Conservation (phyloP, 2,888 invertebrate genomes). For the Phrixothrix hirtus region DNA sequence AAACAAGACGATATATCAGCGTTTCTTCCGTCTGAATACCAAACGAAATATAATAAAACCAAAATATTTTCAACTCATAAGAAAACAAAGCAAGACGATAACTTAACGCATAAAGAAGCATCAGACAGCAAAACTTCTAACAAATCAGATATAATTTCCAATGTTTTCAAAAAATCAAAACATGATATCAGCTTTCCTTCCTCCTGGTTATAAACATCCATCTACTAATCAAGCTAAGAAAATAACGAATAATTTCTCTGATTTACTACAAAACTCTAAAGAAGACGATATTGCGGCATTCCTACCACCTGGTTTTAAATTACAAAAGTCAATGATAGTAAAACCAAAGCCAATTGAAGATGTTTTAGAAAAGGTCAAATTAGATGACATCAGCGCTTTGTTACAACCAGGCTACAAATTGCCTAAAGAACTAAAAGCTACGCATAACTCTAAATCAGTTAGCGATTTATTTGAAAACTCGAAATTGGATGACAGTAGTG, state of each 20-base stretch:
- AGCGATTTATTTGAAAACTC: slow-evolving; percentile 57
- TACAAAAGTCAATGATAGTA: slow-evolving; percentile 26
- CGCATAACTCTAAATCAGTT: slow-evolving; percentile 51
- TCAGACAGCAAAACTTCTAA: slow-evolving; percentile 36
- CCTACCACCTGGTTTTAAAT: slow-evolving; percentile 69
- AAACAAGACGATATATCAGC: slow-evolving; percentile 50
- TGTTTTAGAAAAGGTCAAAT: slow-evolving; percentile 42
- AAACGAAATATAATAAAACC: slow-evolving; percentile 39
- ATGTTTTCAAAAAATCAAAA: slow-evolving; percentile 50
- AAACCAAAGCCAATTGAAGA: slow-evolving; percentile 16
- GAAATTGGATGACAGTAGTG: slow-evolving; percentile 62
- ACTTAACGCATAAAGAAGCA: slow-evolving; percentile 58
- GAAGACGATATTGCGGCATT: slow-evolving; percentile 64
- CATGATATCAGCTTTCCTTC: slow-evolving; percentile 52
- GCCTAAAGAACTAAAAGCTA: slow-evolving; percentile 41
- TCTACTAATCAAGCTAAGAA: slow-evolving; percentile 30
- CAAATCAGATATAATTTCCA: slow-evolving; percentile 39
- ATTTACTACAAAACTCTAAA: slow-evolving; percentile 58
- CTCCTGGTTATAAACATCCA: slow-evolving; percentile 53
- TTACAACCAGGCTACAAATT: slow-evolving; percentile 65
- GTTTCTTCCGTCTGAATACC: slow-evolving; percentile 57
- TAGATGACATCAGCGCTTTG: slow-evolving; percentile 61
- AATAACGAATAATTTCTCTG: slow-evolving; percentile 46
- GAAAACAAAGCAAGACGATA: slow-evolving; percentile 61
- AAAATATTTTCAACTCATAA: slow-evolving; percentile 53